Conservation (phyloP, 2,113 vertebrate genomes). For the Grallaria varia region DNA sequence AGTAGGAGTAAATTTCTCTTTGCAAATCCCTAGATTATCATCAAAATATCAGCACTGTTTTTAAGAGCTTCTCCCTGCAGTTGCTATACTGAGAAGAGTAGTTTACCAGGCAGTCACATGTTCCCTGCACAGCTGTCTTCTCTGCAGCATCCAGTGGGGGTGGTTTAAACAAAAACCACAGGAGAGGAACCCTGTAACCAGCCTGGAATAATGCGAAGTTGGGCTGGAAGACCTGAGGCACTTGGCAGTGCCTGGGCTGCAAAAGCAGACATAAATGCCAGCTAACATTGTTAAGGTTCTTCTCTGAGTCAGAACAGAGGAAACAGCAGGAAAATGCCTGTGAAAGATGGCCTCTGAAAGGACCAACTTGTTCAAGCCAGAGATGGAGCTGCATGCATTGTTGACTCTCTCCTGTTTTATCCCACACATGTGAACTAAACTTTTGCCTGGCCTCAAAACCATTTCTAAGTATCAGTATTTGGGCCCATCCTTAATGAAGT, state of each 20-base stretch:
- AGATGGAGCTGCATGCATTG: neutral
- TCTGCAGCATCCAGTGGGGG: neutral
- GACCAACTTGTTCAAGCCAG: neutral
- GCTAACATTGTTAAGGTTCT: neutral
- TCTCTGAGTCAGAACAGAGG: neutral
- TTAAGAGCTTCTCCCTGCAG: neutral
- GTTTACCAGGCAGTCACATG: neutral
- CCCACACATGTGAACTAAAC: neutral
- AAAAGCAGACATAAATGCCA: neutral
- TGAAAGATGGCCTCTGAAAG: neutral
- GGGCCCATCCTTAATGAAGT: neutral
- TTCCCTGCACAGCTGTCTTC: neutral
- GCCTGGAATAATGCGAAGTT: neutral
- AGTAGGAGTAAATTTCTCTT: neutral
- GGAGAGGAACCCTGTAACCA: neutral
- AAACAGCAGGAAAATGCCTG: neutral
- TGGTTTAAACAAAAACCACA: conserved; percentile 5
- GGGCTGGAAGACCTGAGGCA: neutral
- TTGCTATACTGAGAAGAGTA: neutral
- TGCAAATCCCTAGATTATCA: neutral
- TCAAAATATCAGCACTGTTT: neutral
- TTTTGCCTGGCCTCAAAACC: neutral
- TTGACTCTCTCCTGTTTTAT: neutral
- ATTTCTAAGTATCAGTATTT: neutral
- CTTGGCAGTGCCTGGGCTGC: neutral